Evolutionary conservation across 1,140 invertebrate genomes (phyloP), one percentile per base, ranked within the genome.

Genomic region (Penaeus indicus): DNA sequence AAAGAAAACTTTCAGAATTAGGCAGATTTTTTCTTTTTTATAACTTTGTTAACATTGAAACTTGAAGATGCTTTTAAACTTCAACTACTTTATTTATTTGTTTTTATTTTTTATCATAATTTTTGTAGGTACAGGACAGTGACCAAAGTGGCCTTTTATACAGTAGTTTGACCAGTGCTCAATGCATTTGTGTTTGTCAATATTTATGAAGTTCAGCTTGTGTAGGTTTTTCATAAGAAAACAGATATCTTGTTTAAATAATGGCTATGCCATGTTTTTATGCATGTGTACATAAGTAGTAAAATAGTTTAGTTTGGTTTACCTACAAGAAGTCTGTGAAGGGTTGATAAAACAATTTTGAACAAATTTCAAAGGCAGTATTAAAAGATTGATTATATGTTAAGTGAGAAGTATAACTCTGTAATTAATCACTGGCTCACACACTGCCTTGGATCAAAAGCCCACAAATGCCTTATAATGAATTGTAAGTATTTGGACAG

Each of bases 141-240:
- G 54, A 88, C 87, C 87, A 88, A 88, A 88, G 87, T 88, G 87
- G 82, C 87, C 87, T 88, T 88, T 83, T 84, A 88, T 88, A 88
- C 64, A 78, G 81, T 78, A 88, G 81, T 88, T 84, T 69, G 87
- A 88, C 87, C 82, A 67, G 64, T 88, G 87, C 87, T 88, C 87
- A 88, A 88, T 88, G 87, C 87, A 88, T 88, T 88, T 88, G 54
- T 88, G 54, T 84, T 63, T 88, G 69, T 88, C 82, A 54, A 84
- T 84, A 84, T 84, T 84, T 88, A 78, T 84, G 72, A 75, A 75
- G n/a, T 75, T 38, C 72, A 75, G 42, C 72, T 27, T 75, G 72
- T 75, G 27, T 75, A 75, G 27, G 42, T 75, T 32, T 32, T 32
- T 75, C 64, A 72, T 72, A 79, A 79, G 54, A 82, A 16, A 82